Evolutionary conservation across 2,888 invertebrate genomes (phyloP), one percentile per base, ranked within the genome.

Genomic region (Rapana venosa): DNA sequence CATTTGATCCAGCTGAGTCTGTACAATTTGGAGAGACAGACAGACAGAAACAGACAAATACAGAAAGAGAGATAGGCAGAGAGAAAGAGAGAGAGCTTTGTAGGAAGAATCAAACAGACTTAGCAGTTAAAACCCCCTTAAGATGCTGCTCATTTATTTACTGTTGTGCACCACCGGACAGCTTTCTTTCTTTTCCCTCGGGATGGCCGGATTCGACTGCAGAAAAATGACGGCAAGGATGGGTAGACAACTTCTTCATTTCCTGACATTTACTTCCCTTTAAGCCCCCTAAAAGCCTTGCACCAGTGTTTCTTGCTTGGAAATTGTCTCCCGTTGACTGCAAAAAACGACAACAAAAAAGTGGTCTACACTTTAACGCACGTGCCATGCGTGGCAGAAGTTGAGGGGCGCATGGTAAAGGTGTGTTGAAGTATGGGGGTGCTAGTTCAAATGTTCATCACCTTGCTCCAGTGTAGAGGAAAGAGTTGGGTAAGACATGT

Each of bases 231-330:
- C 8, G 2, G 8, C 36, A 32, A 15, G 36, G 13, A 87, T 74
- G 74, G 87, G 47, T 47, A 36, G 47, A 47, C 47, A 47, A 74
- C 74, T 70, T 74, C n/a, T 70, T 87, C 74, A 36, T 87, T 87
- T 87, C 66, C 30, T 87, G 86, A 87, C 86, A 66, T 66, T 87
- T 87, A 87, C 86, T 87, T 87, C 86, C 86, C 86, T 74, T 87
- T 5, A 74, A 47, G 74, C n/a, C n/a, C 87, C 15, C 70, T 74
- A 74, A 87, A 87, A 36, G 36, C 70, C 87, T 11, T 32, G 61
- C 74, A 87, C 66, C n/a, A n/a, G n/a, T 87, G 86, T 87, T 87
- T 15, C 22, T 35, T 61, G 70, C 35, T 35, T 30, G 22, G 61
- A 36, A 87, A 87, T 66, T 35, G 86, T 87, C 86, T 35, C 66